phyloP scores from a whole-genome alignment of 2,797 vertebrate species.

The Antrozous pallidus region DNA sequence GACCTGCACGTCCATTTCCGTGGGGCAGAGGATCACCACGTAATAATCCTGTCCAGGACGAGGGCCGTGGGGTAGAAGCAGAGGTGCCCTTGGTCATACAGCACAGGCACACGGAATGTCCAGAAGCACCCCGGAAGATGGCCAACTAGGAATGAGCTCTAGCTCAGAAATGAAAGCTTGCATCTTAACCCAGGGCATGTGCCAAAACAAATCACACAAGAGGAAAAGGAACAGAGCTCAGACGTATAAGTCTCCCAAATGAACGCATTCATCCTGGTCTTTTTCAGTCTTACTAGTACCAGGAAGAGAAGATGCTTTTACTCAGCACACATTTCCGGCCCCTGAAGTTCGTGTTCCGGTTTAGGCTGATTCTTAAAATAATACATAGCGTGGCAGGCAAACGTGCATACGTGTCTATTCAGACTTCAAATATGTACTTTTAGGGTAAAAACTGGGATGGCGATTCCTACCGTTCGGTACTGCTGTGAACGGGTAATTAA shows the following conservation, averaged over 20 bases:
- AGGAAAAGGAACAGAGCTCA: background rate
- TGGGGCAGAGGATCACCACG: slow-evolving; percentile 87
- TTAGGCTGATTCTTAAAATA: background rate
- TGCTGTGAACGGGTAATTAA: background rate
- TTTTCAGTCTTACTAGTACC: background rate
- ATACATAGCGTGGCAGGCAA: background rate
- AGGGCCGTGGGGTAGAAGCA: background rate
- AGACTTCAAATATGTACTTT: background rate
- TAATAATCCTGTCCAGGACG: slow-evolving; percentile 85
- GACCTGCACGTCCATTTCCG: slow-evolving; percentile 88
- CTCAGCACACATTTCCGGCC: background rate
- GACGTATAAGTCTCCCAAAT: background rate
- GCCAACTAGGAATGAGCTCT: background rate
- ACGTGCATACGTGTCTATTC: background rate
- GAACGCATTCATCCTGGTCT: background rate
- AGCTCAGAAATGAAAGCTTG: background rate
- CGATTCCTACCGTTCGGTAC: background rate
- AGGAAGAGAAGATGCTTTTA: background rate
- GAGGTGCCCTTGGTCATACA: background rate
- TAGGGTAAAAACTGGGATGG: background rate
- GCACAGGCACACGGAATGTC: background rate
- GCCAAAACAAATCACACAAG: background rate
- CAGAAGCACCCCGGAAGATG: background rate
- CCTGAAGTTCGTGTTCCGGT: background rate
- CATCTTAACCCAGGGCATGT: background rate